A percentile compares a stretch with the other conserved stretches of the same genome.
These are phyloP conservation scores for Megaustenia siamemsis DNA, from an alignment of 2,888 invertebrate genomes.

Conservation along the genomic window DNA sequence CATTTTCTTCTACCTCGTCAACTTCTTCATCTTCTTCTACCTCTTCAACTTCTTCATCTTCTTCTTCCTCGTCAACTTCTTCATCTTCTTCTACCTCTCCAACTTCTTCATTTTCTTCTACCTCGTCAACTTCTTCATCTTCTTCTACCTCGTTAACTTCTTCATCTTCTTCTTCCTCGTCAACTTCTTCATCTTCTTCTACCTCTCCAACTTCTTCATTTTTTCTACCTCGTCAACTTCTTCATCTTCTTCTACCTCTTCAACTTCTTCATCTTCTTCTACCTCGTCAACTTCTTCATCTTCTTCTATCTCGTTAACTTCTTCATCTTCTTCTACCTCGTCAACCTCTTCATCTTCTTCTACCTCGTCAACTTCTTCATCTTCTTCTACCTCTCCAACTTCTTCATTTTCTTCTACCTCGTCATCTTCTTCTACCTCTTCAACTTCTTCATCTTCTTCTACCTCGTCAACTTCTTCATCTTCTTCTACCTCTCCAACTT, in stretches of 20 bases:
- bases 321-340: constrained; percentile 19
- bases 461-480: background rate
- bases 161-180: background rate
- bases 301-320: constrained; percentile 2
- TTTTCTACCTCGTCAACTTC: background rate
- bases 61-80: background rate
- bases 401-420: too few relatives aligned
- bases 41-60: too few relatives aligned
- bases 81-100: too few relatives aligned
- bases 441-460: background rate
- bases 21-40: too few relatives aligned
- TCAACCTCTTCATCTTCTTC: constrained; percentile 6
- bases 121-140: too few relatives aligned
- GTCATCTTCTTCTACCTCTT: background rate
- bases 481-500: background rate
- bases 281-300: background rate
- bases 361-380: constrained; percentile 80
- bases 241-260: background rate
- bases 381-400: constrained; percentile 51
- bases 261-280: background rate
- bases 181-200: background rate
- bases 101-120: too few relatives aligned
- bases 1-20: too few relatives aligned
- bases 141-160: background rate
- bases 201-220: background rate